Evolutionary conservation across 2,113 vertebrate genomes (phyloP).

Genomic region (Haplochromis vanheusdeni): DNA sequence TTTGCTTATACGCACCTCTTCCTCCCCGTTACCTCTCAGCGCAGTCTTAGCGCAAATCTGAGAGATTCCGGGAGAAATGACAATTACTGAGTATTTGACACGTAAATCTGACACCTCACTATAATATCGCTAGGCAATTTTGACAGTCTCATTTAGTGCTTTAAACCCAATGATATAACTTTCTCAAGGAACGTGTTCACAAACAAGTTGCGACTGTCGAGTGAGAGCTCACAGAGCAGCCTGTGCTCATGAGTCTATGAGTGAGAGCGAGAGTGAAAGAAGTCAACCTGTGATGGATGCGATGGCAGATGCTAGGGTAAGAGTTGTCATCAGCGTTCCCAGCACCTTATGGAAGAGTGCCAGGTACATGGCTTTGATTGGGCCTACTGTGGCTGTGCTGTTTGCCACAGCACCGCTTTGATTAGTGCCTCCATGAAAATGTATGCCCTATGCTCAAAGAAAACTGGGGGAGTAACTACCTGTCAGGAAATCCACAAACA

Average conservation of each 20-base stretch:
- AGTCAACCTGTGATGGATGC: slow-evolving; percentile 46
- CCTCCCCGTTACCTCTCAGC: not conserved
- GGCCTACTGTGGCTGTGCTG: slow-evolving; percentile 53
- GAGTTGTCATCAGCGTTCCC: slow-evolving; percentile 59
- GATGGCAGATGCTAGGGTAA: slow-evolving; percentile 59
- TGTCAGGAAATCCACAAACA: slow-evolving; percentile 74
- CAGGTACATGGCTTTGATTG: slow-evolving; percentile 62
- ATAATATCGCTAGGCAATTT: not conserved
- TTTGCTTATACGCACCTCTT: not conserved
- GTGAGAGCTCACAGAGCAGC: slow-evolving; percentile 16
- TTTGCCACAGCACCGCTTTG: slow-evolving; percentile 65
- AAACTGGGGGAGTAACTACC: slow-evolving; percentile 72
- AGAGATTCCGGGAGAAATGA: not conserved
- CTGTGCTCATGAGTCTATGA: slow-evolving; percentile 9
- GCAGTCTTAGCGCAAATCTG: not conserved
- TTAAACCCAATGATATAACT: not conserved
- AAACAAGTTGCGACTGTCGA: slow-evolving; percentile 7
- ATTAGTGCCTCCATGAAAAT: slow-evolving; percentile 75
- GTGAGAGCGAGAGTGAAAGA: slow-evolving; percentile 39
- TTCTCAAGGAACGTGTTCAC: not conserved
- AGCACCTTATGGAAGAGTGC: slow-evolving; percentile 54
- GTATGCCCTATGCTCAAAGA: slow-evolving; percentile 67
- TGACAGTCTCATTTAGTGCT: not conserved
- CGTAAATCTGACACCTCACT: not conserved
- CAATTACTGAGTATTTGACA: not conserved